A percentile compares a stretch with the other conserved stretches of the same genome.
Conservation (phyloP, 2,888 invertebrate genomes). For the Chrysopilus asiliformis region DNA sequence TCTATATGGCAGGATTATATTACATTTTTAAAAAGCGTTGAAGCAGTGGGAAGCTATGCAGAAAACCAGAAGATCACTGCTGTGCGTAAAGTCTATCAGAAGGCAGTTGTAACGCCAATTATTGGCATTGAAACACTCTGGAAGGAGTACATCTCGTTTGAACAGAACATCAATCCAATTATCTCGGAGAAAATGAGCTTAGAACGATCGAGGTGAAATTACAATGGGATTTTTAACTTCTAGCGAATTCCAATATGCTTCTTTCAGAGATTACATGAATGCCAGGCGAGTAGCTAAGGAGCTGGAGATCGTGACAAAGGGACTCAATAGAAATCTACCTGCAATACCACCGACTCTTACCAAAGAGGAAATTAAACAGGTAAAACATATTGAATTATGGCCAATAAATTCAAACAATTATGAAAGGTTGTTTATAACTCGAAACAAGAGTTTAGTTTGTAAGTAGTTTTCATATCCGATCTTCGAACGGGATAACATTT, state of each 20-base stretch:
- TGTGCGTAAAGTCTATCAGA: conserved; percentile 91
- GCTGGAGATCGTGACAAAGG: conserved; percentile 86
- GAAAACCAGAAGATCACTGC: conserved; percentile 99
- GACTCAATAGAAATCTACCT: conserved; percentile 88
- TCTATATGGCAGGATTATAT: conserved; percentile 98
- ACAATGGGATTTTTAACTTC: neutral
- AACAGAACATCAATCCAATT: conserved; percentile 69
- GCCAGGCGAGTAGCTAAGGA: conserved; percentile 92
- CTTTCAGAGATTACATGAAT: conserved; percentile 84
- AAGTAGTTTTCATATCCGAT: too few relatives aligned
- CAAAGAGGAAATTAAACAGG: conserved; percentile 86
- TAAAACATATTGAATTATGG: conserved; percentile 26
- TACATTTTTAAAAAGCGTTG: conserved; percentile 86
- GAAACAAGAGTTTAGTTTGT: too few relatives aligned
- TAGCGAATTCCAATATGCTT: neutral
- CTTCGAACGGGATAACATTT: too few relatives aligned
- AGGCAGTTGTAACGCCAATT: conserved; percentile 93
- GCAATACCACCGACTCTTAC: conserved; percentile 90
- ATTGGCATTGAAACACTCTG: conserved; percentile 91
- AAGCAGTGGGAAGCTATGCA: conserved; percentile 96
- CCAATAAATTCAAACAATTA: too few relatives aligned
- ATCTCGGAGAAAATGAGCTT: conserved; percentile 95
- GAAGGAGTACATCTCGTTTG: conserved; percentile 97
- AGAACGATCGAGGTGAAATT: conserved; percentile 55
- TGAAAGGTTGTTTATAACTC: too few relatives aligned